These are phyloP conservation scores for Calephelis virginiensis DNA, from an alignment of 1,140 invertebrate species.

Conservation along the genomic window DNA sequence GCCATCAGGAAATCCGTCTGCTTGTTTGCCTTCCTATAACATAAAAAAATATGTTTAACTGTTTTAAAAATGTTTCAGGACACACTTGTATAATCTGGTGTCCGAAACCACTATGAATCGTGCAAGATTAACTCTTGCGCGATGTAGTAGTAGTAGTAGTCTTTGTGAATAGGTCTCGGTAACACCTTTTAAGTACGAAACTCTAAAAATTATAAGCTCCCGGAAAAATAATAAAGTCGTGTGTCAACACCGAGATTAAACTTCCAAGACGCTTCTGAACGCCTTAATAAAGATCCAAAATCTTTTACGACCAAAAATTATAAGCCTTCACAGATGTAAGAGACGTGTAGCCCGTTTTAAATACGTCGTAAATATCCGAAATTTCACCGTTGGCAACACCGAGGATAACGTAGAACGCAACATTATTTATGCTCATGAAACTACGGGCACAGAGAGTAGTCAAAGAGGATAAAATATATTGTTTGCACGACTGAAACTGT, in stretches of 20 bases:
- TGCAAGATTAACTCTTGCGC: no score
- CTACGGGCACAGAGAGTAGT: constrained; percentile 33
- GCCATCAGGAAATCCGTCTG: no score
- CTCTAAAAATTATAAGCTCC: no score
- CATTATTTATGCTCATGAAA: constrained; percentile 39
- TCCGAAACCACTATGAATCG: no score
- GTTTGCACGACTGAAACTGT: constrained; percentile 37
- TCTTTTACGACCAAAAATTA: constrained; percentile 21
- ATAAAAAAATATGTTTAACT: no score
- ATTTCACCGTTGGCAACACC: constrained; percentile 37
- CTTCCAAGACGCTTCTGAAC: constrained; percentile 4
- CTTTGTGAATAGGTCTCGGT: no score
- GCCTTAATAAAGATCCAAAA: constrained; percentile 13
- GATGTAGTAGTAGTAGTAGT: no score
- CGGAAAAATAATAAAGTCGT: no score
- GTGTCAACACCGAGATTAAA: background rate
- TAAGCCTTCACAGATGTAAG: constrained; percentile 27
- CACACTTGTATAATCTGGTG: no score
- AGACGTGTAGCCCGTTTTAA: constrained; percentile 33
- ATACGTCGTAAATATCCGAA: constrained; percentile 35
- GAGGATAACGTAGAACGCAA: constrained; percentile 36
- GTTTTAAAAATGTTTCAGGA: no score
- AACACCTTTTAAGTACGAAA: no score
- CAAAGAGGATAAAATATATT: constrained; percentile 42
- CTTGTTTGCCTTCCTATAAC: no score